Percentiles rank a stretch among this genome's conserved stretches.
Evolutionary conservation across 2,797 vertebrate species (phyloP).

Genomic region (Neostethus bicornis): DNA sequence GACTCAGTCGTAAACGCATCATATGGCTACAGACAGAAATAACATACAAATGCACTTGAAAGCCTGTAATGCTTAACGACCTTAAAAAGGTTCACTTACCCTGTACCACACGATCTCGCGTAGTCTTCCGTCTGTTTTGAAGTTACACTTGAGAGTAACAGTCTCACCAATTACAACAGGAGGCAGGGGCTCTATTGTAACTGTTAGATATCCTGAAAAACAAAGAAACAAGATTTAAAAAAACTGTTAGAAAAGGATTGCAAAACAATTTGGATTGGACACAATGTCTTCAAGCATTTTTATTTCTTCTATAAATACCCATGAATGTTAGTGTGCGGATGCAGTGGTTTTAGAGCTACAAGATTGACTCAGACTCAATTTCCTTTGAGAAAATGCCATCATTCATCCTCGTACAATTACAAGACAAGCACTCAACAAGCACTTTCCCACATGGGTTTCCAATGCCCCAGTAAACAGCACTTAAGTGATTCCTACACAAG

Average conservation of each 20-base stretch:
- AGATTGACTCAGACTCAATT: background rate
- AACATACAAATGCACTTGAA: conserved; percentile 16
- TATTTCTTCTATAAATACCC: background rate
- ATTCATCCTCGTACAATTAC: conserved; percentile 21
- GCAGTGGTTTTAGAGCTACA: background rate
- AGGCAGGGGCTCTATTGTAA: conserved; percentile 95
- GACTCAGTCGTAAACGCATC: conserved; percentile 21
- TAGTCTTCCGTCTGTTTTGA: conserved; percentile 97
- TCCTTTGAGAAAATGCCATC: conserved; percentile 6
- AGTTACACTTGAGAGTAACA: conserved; percentile 98
- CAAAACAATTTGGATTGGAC: background rate
- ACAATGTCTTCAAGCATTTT: background rate
- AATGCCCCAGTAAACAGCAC: conserved; percentile 15
- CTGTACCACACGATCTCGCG: conserved; percentile 98
- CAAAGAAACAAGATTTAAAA: conserved; percentile 21
- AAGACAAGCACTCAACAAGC: conserved; percentile 7
- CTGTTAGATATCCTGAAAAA: conserved; percentile 91
- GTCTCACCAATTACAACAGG: conserved; percentile 97
- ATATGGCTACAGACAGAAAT: conserved; percentile 17
- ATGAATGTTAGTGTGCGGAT: background rate
- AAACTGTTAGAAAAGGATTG: background rate
- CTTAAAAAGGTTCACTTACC: conserved; percentile 81
- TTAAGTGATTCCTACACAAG: conserved; percentile 1
- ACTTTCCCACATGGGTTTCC: conserved; percentile 10
- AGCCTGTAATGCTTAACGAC: conserved; percentile 15